Percentiles rank a stretch among this genome's conserved stretches.
These are phyloP conservation scores for Panopea generosa DNA, from an alignment of 2,888 invertebrate genomes.

Conservation along the genomic window DNA sequence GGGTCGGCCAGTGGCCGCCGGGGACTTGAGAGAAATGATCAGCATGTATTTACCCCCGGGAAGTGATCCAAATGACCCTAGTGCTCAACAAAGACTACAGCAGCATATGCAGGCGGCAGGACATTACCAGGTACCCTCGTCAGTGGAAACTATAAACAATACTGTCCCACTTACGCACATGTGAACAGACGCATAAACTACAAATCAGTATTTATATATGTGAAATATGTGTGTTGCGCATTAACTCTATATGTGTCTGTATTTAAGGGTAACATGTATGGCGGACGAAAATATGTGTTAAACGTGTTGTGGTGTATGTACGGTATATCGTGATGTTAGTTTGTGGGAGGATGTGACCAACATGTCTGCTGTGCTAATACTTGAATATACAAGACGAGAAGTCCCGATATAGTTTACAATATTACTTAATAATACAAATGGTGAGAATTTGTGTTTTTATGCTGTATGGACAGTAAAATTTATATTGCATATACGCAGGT, in stretches of 20 bases:
- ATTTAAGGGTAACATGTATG: no score
- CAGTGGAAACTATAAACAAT: conserved; percentile 87
- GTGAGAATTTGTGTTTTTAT: no score
- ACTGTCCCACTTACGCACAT: conserved; percentile 89
- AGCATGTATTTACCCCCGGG: conserved; percentile 91
- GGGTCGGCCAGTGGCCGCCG: conserved; percentile 76
- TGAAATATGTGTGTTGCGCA: conserved; percentile 12
- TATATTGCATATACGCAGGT: conserved; percentile 18
- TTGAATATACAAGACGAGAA: no score
- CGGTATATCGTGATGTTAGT: no score
- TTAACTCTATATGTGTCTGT: no score
- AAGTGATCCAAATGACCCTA: conserved; percentile 74
- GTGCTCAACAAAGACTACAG: conserved; percentile 74
- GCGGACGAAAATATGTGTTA: no score
- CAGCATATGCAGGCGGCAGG: conserved; percentile 72
- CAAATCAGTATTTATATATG: conserved; percentile 61
- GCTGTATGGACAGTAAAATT: conserved; percentile 10
- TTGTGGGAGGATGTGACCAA: no score
- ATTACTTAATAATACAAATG: no score
- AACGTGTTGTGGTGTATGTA: no score
- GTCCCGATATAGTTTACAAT: no score
- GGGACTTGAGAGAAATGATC: conserved; percentile 91
- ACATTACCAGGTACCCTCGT: conserved; percentile 85
- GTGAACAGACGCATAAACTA: conserved; percentile 82
- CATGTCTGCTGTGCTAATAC: no score